These are phyloP conservation scores for Anaspis maculata DNA, from an alignment of 2,888 invertebrate genomes.

Conservation along the genomic window DNA sequence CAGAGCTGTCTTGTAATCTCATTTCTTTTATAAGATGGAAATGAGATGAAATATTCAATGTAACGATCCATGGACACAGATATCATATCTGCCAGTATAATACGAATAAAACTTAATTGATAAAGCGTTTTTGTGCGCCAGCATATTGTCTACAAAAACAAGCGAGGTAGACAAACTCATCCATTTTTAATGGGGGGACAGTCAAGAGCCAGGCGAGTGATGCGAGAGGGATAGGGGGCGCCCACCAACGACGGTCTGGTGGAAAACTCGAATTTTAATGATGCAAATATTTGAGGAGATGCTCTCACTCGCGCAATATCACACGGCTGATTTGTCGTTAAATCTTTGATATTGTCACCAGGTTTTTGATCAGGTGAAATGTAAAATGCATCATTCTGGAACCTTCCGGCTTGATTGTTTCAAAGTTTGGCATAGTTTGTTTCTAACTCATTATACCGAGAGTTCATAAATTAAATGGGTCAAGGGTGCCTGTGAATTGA, in stretches of 20 bases:
- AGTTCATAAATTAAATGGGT: too few relatives aligned
- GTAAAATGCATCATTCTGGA: too few relatives aligned
- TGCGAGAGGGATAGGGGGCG: too few relatives aligned
- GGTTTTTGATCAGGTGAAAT: too few relatives aligned
- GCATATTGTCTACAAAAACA: constrained; percentile 11
- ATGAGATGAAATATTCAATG: constrained; percentile 16
- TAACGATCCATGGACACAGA: constrained; percentile 10
- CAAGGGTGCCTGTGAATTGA: too few relatives aligned
- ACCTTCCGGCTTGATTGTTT: too few relatives aligned
- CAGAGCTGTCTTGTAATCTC: constrained; percentile 10
- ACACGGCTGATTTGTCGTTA: constrained; percentile 10
- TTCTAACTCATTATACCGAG: too few relatives aligned
- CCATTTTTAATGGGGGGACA: constrained; percentile 12
- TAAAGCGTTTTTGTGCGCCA: constrained; percentile 14
- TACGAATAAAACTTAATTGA: constrained; percentile 17
- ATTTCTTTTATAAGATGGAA: constrained; percentile 15
- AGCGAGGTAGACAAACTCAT: constrained; percentile 16
- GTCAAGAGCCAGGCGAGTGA: too few relatives aligned
- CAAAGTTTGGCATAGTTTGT: too few relatives aligned
- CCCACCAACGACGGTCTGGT: too few relatives aligned
- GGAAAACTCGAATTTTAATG: constrained; percentile 16
- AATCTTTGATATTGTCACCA: constrained; percentile 11
- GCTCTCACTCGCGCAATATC: constrained; percentile 11
- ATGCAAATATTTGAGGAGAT: constrained; percentile 19
- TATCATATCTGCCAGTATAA: too few relatives aligned